These are phyloP conservation scores for Scaptomyza hsui DNA, from an alignment of 1,140 invertebrate genomes.

Conservation along the genomic window DNA sequence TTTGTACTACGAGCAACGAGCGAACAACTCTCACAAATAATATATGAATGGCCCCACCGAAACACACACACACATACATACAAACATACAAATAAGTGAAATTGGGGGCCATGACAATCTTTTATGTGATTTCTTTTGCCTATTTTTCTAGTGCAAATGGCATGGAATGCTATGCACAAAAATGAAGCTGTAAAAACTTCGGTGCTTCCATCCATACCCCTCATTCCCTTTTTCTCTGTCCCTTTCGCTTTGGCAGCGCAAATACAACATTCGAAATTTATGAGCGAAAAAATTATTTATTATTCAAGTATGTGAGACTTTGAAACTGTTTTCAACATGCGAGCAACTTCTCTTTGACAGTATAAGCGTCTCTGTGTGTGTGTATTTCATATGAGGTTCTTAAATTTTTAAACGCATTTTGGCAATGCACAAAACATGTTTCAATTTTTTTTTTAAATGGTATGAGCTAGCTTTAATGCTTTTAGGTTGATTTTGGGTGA, in stretches of 20 bases:
- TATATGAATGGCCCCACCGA: conserved; percentile 41
- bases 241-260: background rate
- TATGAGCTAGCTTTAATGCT: too few species aligned
- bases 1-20: background rate
- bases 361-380: background rate
- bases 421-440: background rate
- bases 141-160: conserved; percentile 50
- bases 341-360: conserved; percentile 17
- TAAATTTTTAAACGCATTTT: conserved; percentile 20
- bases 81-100: conserved; percentile 1
- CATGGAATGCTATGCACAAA: conserved; percentile 32
- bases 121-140: conserved; percentile 74
- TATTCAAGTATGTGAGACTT: conserved; percentile 45
- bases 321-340: conserved; percentile 22
- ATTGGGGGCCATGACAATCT: conserved; percentile 62
- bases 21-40: conserved; percentile 35
- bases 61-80: conserved; percentile 1
- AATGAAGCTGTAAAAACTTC: conserved; percentile 67
- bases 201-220: background rate
- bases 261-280: conserved; percentile 70
- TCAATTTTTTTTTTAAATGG: conserved; percentile 13
- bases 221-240: background rate
- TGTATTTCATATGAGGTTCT: conserved; percentile 2
- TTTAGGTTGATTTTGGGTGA: too few species aligned
- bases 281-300: conserved; percentile 79